Base-by-base conservation (phyloP, 1,140 invertebrate genomes). In the Hestina assimilis region DNA sequence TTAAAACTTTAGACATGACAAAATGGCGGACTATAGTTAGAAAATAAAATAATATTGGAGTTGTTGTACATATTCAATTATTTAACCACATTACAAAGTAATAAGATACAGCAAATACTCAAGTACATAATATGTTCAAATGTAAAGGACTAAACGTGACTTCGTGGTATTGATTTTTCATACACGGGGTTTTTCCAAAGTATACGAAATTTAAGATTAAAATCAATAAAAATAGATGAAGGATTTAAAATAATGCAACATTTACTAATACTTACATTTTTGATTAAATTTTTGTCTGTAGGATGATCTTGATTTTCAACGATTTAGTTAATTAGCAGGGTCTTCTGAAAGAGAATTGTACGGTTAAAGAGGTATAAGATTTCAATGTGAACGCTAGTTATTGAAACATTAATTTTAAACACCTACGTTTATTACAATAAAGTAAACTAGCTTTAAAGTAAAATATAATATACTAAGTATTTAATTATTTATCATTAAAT, bases 311-410 rank as follows among this genome's bases (percentile, higher is more conserved):
- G 69, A 75, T 80, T 70, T 58, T 56, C 31, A 38, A 28, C 55
- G 82, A 85, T 85, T 64, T 54, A n/a, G n/a, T n/a, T 51, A 58
- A 54, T 59, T 19, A 74, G 82, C 82, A 86, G 82, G 82, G 80
- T 76, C 74, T 47, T 61, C 79, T 84, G 71, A 81, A 80, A 21
- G 9, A 56, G 21, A 21, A 38, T 33, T 6, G 12, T 33, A 15
- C n/a, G 7, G 14, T 3, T 1, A 14, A 14, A 5, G 14, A 33
- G 14, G 6, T 14, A 33, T 7, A 7, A 33, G 11, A 38, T 19
- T 19, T 7, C n/a, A 38, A 20, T 38, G 1, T 8, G 15, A 2
- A 9, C 17, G n/a, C n/a, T 12, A 19, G n/a, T n/a, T 14, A 26
- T 8, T 24, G 11, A 2, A 24, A 15, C 2, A 9, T 8, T 23